Base-by-base conservation (phyloP, 2,113 vertebrate species). In the Peromyscus maniculatus region DNA sequence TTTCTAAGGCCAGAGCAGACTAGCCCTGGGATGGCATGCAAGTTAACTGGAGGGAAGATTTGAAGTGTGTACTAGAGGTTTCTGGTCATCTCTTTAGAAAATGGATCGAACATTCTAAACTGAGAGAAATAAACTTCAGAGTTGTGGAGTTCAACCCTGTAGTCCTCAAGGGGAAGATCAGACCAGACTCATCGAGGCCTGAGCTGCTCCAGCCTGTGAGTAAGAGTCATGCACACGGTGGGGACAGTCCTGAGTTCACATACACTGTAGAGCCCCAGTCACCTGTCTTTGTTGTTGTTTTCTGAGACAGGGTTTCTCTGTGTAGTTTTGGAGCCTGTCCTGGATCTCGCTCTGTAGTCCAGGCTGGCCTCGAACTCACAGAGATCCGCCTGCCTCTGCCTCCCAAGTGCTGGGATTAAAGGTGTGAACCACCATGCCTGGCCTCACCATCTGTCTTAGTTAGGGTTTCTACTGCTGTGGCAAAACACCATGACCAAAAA, bases 121-220 rank as follows among this genome's bases (percentile, higher is more conserved):
- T 99, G 90, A 99, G 99, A 97, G 98, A 99, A 91, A 99, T 99
- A 97, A 99, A 98, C 86, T 99, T 99, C 97, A 99, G 99, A 97
- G 98, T 99, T 7, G 96, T 99, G 95, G 99, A 99, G 96, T 99
- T 99, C 98, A 99, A 99, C 96, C 99, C 99, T 1, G 98, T 99
- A 98, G 99, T 99, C 39, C 98, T 99, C 17, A 99, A 98, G 98
- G 99, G 99, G 92, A 99, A 99, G 98, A 99, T 99, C 95, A 99
- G 99, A 97, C 99, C 99, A 26, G 99, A 99, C 93, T 99, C 99
- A 0, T 98, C 99, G 0, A 98, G 99, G 67, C 99, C 99, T 5
- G 99, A 99, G n/a, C 98, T 99, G 59, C 98, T 99, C 22, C 99
- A 99, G 92, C 99, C 99, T 52, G 99, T 99, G 97, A 99, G 99